phyloP scores from a whole-genome alignment of 1,140 invertebrate species.

The Diuraphis noxia region DNA sequence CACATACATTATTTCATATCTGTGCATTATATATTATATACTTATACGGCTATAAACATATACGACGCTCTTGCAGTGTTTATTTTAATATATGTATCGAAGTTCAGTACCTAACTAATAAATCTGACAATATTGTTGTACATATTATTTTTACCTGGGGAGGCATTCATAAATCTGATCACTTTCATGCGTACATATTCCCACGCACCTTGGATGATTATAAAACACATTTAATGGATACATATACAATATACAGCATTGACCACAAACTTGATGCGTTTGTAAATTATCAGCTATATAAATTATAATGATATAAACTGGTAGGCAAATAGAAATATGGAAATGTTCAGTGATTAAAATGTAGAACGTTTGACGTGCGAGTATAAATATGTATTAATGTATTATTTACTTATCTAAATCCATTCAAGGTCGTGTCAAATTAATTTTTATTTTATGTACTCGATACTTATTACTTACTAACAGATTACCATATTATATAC shows the following conservation, averaged over 20 bases:
- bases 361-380: background rate
- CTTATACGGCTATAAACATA: background rate
- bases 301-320: background rate
- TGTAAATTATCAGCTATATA: background rate
- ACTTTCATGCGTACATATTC: background rate
- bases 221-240: background rate
- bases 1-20: background rate
- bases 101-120: background rate
- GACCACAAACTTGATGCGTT: background rate
- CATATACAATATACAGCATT: background rate
- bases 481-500: background rate
- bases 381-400: background rate
- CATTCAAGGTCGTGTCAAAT: background rate
- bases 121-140: background rate
- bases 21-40: background rate
- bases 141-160: background rate
- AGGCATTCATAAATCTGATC: background rate
- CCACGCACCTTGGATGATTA: constrained; percentile 6
- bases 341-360: background rate
- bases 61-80: background rate
- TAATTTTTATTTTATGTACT: background rate
- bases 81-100: background rate
- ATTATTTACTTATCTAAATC: background rate
- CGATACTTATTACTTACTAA: background rate
- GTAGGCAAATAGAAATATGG: background rate